A percentile compares a stretch with the other conserved stretches of the same genome.
Evolutionary conservation across 2,113 vertebrate genomes (phyloP).

Genomic region (Pachycephala philippinensis): DNA sequence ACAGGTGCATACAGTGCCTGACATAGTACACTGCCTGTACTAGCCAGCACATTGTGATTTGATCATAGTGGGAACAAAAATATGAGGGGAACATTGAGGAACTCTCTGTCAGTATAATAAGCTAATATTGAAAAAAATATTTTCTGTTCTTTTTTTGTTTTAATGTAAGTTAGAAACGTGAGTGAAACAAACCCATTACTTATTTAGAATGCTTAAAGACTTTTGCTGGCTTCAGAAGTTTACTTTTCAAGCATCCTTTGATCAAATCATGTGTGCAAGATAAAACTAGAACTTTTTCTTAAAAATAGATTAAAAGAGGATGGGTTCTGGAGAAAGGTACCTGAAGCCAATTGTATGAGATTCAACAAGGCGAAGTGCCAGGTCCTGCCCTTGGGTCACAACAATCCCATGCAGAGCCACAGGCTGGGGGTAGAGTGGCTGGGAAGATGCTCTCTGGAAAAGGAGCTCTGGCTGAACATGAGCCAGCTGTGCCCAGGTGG

Average conservation of each 20-base stretch:
- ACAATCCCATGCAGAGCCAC: background rate
- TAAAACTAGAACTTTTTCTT: background rate
- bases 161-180: background rate
- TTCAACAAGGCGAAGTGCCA: rapidly evolving
- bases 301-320: background rate
- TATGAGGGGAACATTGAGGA: background rate
- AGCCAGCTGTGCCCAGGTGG: background rate
- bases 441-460: background rate
- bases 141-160: background rate
- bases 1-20: background rate
- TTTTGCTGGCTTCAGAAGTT: background rate
- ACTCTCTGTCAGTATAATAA: background rate
- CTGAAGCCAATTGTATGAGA: background rate
- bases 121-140: background rate
- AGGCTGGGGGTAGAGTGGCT: background rate
- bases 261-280: background rate
- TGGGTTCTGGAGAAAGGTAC: background rate
- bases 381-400: background rate
- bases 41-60: background rate
- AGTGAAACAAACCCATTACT: background rate
- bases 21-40: background rate
- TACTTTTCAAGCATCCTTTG: background rate
- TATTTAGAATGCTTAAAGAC: background rate
- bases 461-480: background rate
- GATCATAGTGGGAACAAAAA: background rate